Conservation (phyloP, 2,797 vertebrate species). For the Bradypodion pumilum region DNA sequence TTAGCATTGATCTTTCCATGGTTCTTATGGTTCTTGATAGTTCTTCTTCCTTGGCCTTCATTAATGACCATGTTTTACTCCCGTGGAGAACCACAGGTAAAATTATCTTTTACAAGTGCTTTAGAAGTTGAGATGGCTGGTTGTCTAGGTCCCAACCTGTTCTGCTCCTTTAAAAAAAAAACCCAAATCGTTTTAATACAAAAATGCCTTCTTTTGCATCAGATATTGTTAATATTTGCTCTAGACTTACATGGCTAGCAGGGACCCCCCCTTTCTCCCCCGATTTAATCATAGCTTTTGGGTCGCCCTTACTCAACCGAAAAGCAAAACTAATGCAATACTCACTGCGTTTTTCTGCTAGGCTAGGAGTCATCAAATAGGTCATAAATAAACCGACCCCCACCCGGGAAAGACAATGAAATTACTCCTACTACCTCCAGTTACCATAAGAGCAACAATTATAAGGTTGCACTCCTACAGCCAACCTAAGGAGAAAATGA, state of each 20-base stretch:
- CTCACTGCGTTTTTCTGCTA: conserved; percentile 67
- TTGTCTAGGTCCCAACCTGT: no score
- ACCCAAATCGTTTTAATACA: neutral
- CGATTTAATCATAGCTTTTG: conserved; percentile 74
- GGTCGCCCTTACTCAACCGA: conserved; percentile 64
- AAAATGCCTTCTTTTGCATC: neutral
- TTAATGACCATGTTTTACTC: no score
- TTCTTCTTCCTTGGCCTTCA: no score
- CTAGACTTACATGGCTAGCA: conserved; percentile 58
- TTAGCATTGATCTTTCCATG: no score
- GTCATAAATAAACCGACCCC: conserved; percentile 78
- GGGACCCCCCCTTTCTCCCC: conserved; percentile 46
- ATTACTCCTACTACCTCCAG: conserved; percentile 83
- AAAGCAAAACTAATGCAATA: conserved; percentile 74
- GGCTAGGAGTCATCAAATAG: conserved; percentile 74
- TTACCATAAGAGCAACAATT: conserved; percentile 82
- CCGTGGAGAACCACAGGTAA: no score
- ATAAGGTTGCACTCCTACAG: conserved; percentile 80
- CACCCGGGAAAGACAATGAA: conserved; percentile 79
- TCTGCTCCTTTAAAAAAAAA: no score
- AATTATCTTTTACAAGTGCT: no score
- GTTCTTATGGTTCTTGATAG: no score
- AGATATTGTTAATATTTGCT: conserved; percentile 59
- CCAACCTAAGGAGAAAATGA: conserved; percentile 81
- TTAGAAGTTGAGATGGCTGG: no score